Conservation (phyloP, 2,888 invertebrate genomes). For the Creontiades dilutus region DNA sequence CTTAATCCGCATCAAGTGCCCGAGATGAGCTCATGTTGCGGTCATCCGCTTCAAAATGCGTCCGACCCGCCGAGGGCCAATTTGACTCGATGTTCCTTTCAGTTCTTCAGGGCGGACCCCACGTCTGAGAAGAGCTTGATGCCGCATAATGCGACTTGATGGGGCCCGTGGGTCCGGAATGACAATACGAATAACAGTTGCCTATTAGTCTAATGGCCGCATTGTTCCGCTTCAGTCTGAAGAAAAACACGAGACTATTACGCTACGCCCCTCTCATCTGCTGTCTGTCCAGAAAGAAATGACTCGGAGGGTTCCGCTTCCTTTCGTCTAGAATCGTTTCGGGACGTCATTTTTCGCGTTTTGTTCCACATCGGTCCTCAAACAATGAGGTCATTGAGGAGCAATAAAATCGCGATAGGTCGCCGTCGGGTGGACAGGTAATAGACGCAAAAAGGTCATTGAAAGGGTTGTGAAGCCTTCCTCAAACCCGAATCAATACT, state of each 20-base stretch:
- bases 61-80: background rate
- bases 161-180: slow-evolving; percentile 1
- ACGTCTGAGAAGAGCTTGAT: slow-evolving; percentile 4
- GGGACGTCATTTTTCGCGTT: background rate
- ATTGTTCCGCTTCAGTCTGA: slow-evolving; percentile 8
- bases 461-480: too few species aligned
- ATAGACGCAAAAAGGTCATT: too few species aligned
- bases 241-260: slow-evolving; percentile 28
- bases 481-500: too few species aligned
- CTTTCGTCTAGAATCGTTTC: background rate
- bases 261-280: background rate
- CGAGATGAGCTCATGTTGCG: background rate
- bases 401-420: background rate
- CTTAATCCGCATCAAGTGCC: background rate
- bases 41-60: background rate
- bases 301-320: background rate
- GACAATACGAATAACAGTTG: slow-evolving; percentile 39
- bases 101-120: background rate
- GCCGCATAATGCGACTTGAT: slow-evolving; percentile 34
- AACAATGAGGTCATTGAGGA: slow-evolving; percentile 11
- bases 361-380: slow-evolving; percentile 30
- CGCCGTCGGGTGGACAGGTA: too few species aligned
- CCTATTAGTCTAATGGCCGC: slow-evolving; percentile 23
- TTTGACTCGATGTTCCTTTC: slow-evolving; percentile 1
- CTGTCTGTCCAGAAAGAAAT: background rate